Percentiles rank a stretch among this genome's conserved stretches.
These are phyloP conservation scores for Epizoanthus ramosus DNA, from an alignment of 92 coral and sea anemone genomes.

Conservation along the genomic window DNA sequence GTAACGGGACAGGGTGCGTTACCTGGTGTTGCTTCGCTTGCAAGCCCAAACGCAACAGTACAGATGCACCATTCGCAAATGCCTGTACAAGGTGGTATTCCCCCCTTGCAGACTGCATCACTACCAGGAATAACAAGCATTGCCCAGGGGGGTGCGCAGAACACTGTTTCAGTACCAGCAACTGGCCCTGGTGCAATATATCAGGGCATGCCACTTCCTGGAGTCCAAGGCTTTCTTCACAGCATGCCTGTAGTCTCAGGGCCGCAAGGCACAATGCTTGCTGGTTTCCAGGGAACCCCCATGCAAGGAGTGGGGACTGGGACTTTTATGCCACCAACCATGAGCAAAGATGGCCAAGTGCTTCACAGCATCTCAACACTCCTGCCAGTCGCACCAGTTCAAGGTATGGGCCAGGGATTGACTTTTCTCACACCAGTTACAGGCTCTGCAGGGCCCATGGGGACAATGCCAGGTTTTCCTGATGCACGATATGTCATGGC, in stretches of 20 bases:
- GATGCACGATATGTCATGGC: constrained; percentile 79
- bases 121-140: constrained; percentile 27
- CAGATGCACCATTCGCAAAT: constrained; percentile 29
- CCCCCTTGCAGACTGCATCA: constrained; percentile 17
- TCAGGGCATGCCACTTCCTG: constrained; percentile 65
- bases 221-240: constrained; percentile 69
- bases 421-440: constrained; percentile 81
- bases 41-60: background rate
- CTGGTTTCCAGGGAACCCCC: constrained; percentile 72
- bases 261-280: constrained; percentile 72
- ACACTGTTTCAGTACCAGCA: constrained; percentile 22
- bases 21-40: constrained; percentile 30
- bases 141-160: constrained; percentile 10
- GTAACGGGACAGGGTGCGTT: background rate
- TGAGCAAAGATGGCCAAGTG: constrained; percentile 84
- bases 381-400: constrained; percentile 83
- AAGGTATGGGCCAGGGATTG: constrained; percentile 77
- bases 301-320: constrained; percentile 71
- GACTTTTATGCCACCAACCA: constrained; percentile 60
- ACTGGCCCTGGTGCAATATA: constrained; percentile 42
- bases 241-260: constrained; percentile 70
- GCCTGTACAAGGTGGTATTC: constrained; percentile 23
- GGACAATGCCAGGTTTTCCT: constrained; percentile 65
- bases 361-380: constrained; percentile 87
- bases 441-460: constrained; percentile 50